Conservation (phyloP, 2,888 invertebrate species). For the Hirtodrosophila histrioides region DNA sequence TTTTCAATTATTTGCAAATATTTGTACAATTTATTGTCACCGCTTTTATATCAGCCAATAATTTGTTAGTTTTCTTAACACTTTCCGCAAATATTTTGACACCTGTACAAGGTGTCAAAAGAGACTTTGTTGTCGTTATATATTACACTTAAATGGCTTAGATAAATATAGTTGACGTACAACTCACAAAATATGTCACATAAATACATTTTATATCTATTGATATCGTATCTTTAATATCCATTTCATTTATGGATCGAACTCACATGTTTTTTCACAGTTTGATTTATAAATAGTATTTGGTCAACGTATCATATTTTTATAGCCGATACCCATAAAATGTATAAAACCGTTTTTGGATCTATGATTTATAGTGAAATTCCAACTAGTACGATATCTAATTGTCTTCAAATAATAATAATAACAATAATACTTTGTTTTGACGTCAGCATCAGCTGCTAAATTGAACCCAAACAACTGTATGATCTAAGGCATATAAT, state of each 20-base stretch:
- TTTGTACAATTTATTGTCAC: constrained; percentile 50
- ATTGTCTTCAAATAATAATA: constrained; percentile 7
- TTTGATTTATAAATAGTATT: constrained; percentile 13
- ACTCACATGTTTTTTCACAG: constrained; percentile 4
- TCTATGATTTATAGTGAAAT: constrained; percentile 8
- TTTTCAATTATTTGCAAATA: constrained; percentile 58
- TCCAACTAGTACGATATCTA: background rate
- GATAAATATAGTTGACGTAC: constrained; percentile 22
- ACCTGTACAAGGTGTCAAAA: constrained; percentile 45
- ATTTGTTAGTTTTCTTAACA: constrained; percentile 9
- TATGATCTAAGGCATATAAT: too few relatives aligned
- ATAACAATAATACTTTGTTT: background rate
- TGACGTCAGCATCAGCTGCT: too few relatives aligned
- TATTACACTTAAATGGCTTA: constrained; percentile 14
- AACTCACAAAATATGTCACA: background rate
- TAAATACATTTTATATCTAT: constrained; percentile 15
- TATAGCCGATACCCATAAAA: background rate
- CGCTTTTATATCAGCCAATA: constrained; percentile 31
- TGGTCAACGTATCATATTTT: background rate
- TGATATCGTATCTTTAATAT: constrained; percentile 25
- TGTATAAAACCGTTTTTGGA: background rate
- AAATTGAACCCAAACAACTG: too few relatives aligned
- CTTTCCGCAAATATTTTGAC: constrained; percentile 53
- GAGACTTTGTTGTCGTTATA: constrained; percentile 16
- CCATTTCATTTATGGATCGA: constrained; percentile 23